Conservation (phyloP, 2,797 vertebrate genomes). For the Lophius americanus region DNA sequence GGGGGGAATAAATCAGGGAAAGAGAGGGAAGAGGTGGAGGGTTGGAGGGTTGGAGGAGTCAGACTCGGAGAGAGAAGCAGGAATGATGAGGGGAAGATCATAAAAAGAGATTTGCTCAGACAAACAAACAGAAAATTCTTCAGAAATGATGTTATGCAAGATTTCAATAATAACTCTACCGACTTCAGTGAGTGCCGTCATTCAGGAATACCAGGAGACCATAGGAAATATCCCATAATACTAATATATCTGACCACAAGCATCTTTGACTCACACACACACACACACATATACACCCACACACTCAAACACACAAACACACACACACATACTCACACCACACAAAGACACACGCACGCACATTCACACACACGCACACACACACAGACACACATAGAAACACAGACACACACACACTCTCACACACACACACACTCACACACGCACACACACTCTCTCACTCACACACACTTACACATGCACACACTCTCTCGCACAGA, state of each 20-base stretch:
- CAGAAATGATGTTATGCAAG: constrained; percentile 76
- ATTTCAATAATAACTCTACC: constrained; percentile 72
- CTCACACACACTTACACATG: constrained; percentile 27
- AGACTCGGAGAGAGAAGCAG: constrained; percentile 40
- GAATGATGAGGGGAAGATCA: constrained; percentile 27
- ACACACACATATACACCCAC: constrained; percentile 48
- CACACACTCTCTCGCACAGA: too few relatives aligned
- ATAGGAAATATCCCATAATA: constrained; percentile 82
- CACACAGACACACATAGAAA: constrained; percentile 29
- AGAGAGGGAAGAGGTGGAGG: constrained; percentile 44
- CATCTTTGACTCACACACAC: constrained; percentile 68
- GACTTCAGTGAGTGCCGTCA: constrained; percentile 72
- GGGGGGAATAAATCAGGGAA: constrained; percentile 73
- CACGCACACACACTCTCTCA: constrained; percentile 14
- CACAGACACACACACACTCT: constrained; percentile 37
- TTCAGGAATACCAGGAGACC: constrained; percentile 76
- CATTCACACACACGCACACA: constrained; percentile 26
- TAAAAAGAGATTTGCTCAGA: constrained; percentile 56
- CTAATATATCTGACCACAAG: constrained; percentile 81
- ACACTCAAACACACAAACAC: constrained; percentile 30
- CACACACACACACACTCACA: constrained; percentile 31
- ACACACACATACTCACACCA: constrained; percentile 42
- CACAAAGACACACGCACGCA: constrained; percentile 28
- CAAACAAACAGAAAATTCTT: constrained; percentile 74
- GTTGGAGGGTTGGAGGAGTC: constrained; percentile 47